A percentile compares a stretch with the other conserved stretches of the same genome.
Conservation (phyloP, 2,797 vertebrate genomes). For the Chloroceryle amazona region DNA sequence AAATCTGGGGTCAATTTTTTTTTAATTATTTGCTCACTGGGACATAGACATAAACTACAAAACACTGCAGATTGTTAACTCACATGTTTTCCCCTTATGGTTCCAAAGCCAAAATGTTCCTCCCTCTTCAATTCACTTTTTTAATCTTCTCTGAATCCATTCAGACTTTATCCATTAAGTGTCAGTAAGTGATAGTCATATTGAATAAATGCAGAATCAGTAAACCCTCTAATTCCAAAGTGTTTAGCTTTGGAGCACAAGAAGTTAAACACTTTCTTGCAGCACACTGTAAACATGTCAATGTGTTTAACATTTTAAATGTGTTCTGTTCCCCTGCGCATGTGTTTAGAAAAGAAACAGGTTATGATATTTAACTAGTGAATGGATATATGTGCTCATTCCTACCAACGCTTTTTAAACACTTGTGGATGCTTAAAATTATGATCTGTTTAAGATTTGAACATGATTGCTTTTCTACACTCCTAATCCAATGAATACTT, state of each 20-base stretch:
- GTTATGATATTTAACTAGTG: slow-evolving; percentile 85
- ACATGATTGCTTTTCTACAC: slow-evolving; percentile 84
- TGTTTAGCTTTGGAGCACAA: slow-evolving; percentile 84
- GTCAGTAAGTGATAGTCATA: slow-evolving; percentile 59
- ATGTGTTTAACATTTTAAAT: slow-evolving; percentile 84
- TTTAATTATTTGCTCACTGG: slow-evolving; percentile 53
- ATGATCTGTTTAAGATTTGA: slow-evolving; percentile 86
- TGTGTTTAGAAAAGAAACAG: slow-evolving; percentile 84
- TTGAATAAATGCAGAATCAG: slow-evolving; percentile 79
- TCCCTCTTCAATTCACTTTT: neutral
- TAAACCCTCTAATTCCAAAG: slow-evolving; percentile 83
- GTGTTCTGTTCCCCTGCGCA: slow-evolving; percentile 78
- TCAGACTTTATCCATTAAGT: slow-evolving; percentile 68
- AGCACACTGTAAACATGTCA: slow-evolving; percentile 89
- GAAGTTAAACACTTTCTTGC: slow-evolving; percentile 86
- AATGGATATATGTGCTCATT: slow-evolving; percentile 82
- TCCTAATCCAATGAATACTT: slow-evolving; percentile 80
- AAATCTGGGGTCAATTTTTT: slow-evolving; percentile 12
- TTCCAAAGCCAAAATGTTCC: slow-evolving; percentile 18
- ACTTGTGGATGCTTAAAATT: slow-evolving; percentile 85
- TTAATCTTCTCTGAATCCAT: slow-evolving; percentile 36
- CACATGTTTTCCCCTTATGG: neutral
- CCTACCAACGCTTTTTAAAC: slow-evolving; percentile 84
- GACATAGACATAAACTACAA: slow-evolving; percentile 40
- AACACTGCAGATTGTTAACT: neutral